These are phyloP conservation scores for Merodon equestris DNA, from an alignment of 2,888 invertebrate species.

Conservation along the genomic window DNA sequence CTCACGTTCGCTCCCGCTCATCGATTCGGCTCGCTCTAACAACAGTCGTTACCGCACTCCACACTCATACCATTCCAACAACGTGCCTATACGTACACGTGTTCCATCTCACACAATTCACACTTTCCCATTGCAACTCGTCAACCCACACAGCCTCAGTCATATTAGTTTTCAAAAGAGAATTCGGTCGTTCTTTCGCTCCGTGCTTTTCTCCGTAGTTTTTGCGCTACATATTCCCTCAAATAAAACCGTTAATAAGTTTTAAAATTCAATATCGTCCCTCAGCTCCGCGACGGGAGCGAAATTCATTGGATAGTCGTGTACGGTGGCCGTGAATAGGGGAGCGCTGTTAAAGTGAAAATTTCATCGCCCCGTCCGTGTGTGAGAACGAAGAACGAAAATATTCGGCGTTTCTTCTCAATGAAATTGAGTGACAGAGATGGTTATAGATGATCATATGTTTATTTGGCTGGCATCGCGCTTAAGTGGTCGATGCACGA, in stretches of 20 bases:
- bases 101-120: constrained; percentile 54
- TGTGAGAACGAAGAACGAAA: constrained; percentile 65
- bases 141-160: constrained; percentile 30
- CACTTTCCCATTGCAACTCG: constrained; percentile 3
- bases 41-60: constrained; percentile 15
- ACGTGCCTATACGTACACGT: constrained; percentile 28
- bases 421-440: constrained; percentile 63
- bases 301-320: constrained; percentile 25
- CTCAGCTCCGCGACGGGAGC: neutral
- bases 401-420: constrained; percentile 67
- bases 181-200: constrained; percentile 57
- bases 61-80: constrained; percentile 26
- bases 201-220: constrained; percentile 56
- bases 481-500: constrained; percentile 33
- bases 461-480: constrained; percentile 59
- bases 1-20: constrained; percentile 34
- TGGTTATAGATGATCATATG: constrained; percentile 60
- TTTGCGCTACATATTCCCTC: constrained; percentile 35
- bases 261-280: constrained; percentile 13
- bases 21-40: too few species aligned
- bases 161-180: constrained; percentile 63
- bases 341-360: constrained; percentile 52
- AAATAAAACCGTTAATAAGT: constrained; percentile 31
- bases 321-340: constrained; percentile 6
- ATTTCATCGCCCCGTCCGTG: constrained; percentile 56